Conservation (phyloP, 2,888 invertebrate species). For the Leucoptera coffeella region DNA sequence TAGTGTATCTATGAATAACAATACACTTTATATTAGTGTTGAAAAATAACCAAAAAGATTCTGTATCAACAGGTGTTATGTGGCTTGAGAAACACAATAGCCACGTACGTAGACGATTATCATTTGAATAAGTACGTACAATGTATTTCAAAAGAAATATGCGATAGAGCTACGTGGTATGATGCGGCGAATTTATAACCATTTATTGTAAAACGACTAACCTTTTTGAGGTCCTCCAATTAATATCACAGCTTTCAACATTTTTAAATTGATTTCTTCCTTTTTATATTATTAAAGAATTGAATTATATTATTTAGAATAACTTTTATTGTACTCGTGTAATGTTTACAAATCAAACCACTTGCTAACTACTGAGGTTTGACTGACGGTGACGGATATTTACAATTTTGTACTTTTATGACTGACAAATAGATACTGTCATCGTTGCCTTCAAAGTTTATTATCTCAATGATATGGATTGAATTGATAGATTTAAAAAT, state of each 20-base stretch:
- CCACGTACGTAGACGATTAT: not conserved
- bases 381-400: no score
- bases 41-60: not conserved
- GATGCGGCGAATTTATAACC: not conserved
- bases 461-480: no score
- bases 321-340: no score
- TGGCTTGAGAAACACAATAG: not conserved
- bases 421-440: no score
- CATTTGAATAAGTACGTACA: not conserved
- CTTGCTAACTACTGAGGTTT: no score
- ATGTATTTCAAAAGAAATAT: not conserved
- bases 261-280: no score
- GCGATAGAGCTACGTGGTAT: not conserved
- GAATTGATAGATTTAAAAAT: no score
- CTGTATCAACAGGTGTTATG: not conserved
- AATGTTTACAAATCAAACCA: no score
- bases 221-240: constrained; percentile 95
- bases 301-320: no score
- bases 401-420: no score
- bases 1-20: not conserved
- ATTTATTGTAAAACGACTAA: constrained; percentile 20
- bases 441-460: no score
- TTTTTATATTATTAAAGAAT: no score
- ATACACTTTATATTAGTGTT: not conserved
- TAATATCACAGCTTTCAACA: constrained; percentile 83